Evolutionary conservation across 92 coral and sea anemone genomes (phyloP).

Genomic region (Umimayanthus chanpuru): DNA sequence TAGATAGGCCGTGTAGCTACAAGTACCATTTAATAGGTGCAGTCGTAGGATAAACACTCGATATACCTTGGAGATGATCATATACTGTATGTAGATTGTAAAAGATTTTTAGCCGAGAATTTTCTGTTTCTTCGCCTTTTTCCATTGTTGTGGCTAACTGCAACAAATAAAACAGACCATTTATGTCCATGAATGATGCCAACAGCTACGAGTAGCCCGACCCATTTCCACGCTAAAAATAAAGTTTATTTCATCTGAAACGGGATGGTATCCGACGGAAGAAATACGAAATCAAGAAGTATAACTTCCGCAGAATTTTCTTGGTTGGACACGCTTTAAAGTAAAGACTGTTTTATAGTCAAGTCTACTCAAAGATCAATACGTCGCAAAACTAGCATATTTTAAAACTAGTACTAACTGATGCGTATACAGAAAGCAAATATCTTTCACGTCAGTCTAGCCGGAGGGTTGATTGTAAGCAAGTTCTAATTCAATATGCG

Average conservation of each 20-base stretch:
- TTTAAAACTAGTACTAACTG: background rate
- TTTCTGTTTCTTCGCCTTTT: background rate
- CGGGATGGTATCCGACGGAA: background rate
- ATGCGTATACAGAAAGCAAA: background rate
- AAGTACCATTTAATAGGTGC: too few species aligned
- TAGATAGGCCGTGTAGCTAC: too few species aligned
- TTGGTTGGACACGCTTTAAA: background rate
- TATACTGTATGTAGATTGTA: background rate
- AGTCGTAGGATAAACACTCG: background rate
- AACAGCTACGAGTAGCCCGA: background rate
- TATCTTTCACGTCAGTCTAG: background rate
- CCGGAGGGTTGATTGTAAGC: background rate
- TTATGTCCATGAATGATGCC: background rate
- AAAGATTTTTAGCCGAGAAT: background rate
- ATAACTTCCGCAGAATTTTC: background rate
- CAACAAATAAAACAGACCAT: background rate
- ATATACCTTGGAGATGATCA: background rate
- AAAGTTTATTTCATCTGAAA: too few species aligned
- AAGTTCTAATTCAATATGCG: background rate
- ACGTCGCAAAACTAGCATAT: background rate
- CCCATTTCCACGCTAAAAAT: too few species aligned
- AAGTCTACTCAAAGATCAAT: background rate
- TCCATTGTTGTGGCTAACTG: background rate
- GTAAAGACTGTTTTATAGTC: too few species aligned
- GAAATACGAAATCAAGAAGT: background rate